Conservation (phyloP, 2,888 invertebrate species). For the Mythimna ferrago region DNA sequence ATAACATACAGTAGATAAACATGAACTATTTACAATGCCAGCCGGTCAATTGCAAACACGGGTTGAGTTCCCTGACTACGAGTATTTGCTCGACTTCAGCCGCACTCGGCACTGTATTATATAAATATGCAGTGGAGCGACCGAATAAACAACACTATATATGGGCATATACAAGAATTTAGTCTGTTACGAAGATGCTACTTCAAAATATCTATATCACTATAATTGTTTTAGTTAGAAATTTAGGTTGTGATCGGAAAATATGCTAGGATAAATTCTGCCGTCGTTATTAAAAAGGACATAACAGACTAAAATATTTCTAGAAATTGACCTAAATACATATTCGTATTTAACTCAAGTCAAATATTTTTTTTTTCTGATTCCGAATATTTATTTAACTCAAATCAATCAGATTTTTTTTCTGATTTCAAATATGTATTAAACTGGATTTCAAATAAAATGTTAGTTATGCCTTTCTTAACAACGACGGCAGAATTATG, state of each 20-base stretch:
- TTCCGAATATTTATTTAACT: too few relatives aligned
- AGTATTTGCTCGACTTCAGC: slow-evolving; percentile 61
- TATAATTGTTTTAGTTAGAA: background rate
- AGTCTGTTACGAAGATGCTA: background rate
- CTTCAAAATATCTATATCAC: background rate
- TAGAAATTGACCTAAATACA: too few relatives aligned
- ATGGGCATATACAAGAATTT: slow-evolving; percentile 16
- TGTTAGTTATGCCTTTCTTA: too few relatives aligned
- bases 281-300: too few relatives aligned
- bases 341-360: too few relatives aligned
- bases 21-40: slow-evolving; percentile 57
- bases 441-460: too few relatives aligned
- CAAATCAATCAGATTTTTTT: too few relatives aligned
- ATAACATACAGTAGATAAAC: slow-evolving; percentile 26
- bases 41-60: slow-evolving; percentile 61
- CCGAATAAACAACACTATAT: slow-evolving; percentile 60
- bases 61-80: slow-evolving; percentile 52
- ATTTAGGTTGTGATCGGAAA: background rate
- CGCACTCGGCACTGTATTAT: slow-evolving; percentile 62
- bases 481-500: too few relatives aligned
- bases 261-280: background rate
- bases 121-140: slow-evolving; percentile 67
- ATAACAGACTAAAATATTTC: background rate
- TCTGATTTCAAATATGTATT: too few relatives aligned
- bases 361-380: too few relatives aligned